These are phyloP conservation scores for Spodoptera litura DNA, from an alignment of 1,140 invertebrate species.

Conservation along the genomic window DNA sequence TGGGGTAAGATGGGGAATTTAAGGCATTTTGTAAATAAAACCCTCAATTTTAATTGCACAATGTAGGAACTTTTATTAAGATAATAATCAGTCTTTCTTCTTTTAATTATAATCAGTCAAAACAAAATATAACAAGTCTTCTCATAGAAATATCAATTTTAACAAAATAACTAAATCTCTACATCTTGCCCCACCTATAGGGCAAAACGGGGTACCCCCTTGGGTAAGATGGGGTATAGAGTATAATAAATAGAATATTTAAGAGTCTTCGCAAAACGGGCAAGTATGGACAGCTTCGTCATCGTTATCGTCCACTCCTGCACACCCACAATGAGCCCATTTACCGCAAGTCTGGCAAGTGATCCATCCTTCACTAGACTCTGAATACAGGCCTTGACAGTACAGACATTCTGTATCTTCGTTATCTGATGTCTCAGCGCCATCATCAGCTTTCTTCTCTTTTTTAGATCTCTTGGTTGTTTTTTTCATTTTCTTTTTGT, in stretches of 20 bases:
- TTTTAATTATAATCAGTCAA: slow-evolving; percentile 10
- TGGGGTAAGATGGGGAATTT: not conserved
- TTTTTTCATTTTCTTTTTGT: slow-evolving; percentile 28
- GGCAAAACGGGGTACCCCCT: too few species aligned
- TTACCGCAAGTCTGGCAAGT: too few species aligned
- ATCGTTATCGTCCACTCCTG: not conserved
- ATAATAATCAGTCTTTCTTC: slow-evolving; percentile 11
- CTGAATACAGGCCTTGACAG: too few species aligned
- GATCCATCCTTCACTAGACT: too few species aligned
- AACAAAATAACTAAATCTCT: not conserved
- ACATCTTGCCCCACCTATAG: slow-evolving; percentile 5
- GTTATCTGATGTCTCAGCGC: too few species aligned
- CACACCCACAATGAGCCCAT: too few species aligned
- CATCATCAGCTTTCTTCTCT: too few species aligned
- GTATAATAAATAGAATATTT: slow-evolving; percentile 32
- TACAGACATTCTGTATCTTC: too few species aligned
- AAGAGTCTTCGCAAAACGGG: slow-evolving; percentile 4
- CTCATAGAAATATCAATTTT: slow-evolving; percentile 7
- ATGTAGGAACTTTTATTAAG: slow-evolving; percentile 2
- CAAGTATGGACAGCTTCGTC: slow-evolving; percentile 3
- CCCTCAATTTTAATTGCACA: slow-evolving; percentile 8
- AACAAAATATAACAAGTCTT: not conserved
- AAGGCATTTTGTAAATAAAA: slow-evolving; percentile 9
- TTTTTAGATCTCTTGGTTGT: too few species aligned
- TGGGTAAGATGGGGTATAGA: too few species aligned